These are phyloP conservation scores for Aromia moschata DNA, from an alignment of 2,888 invertebrate species.

Conservation along the genomic window DNA sequence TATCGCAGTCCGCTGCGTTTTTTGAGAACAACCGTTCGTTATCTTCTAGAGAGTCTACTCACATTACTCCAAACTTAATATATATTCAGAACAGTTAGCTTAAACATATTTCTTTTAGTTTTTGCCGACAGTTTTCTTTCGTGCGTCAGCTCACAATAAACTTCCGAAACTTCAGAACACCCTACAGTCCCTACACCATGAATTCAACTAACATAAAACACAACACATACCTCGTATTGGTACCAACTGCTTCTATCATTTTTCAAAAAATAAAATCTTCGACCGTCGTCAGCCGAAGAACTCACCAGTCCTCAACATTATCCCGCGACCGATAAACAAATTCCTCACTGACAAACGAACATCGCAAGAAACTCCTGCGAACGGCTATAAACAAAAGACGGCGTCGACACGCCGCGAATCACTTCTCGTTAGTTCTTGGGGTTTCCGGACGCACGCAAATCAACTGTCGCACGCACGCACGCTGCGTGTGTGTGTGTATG, in stretches of 20 bases:
- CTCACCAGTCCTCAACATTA: slow-evolving; percentile 7
- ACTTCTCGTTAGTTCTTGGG: slow-evolving; percentile 25
- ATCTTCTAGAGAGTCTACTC: too few relatives aligned
- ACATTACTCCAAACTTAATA: too few relatives aligned
- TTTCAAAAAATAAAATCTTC: slow-evolving; percentile 31
- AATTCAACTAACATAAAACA: slow-evolving; percentile 2
- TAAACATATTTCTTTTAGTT: neutral
- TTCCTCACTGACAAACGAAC: slow-evolving; percentile 21
- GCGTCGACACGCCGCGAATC: slow-evolving; percentile 29
- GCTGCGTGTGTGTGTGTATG: slow-evolving; percentile 44
- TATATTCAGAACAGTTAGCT: too few relatives aligned
- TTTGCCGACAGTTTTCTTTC: neutral
- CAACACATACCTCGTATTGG: slow-evolving; percentile 34
- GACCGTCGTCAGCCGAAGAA: slow-evolving; percentile 23
- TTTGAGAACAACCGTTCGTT: too few relatives aligned
- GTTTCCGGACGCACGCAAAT: slow-evolving; percentile 17
- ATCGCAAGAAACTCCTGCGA: slow-evolving; percentile 13
- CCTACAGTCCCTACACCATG: neutral
- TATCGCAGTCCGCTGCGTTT: too few relatives aligned
- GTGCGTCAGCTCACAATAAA: slow-evolving; percentile 1
- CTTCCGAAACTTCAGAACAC: neutral
- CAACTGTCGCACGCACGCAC: slow-evolving; percentile 23
- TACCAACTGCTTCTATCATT: slow-evolving; percentile 40
- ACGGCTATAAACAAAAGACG: slow-evolving; percentile 15
- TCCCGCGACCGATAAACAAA: slow-evolving; percentile 18